A percentile compares a stretch with the other conserved stretches of the same genome.
Conservation (phyloP, 2,113 vertebrate species). For the Entomyzon cyanotis region DNA sequence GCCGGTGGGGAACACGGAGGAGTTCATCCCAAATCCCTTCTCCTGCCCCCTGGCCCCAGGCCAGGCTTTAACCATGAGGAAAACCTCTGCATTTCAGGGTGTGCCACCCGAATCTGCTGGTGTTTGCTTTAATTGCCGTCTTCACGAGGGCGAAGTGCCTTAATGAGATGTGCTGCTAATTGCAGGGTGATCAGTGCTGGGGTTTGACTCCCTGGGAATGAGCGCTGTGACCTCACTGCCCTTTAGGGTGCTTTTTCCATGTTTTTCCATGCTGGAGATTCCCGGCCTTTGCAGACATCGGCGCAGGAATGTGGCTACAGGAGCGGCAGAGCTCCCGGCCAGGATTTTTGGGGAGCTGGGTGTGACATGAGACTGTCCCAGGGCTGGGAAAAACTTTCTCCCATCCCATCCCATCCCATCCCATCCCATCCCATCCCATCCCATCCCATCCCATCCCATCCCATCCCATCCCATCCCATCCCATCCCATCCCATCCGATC, state of each 20-base stretch:
- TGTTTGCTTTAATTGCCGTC: neutral
- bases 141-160: neutral
- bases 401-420: neutral
- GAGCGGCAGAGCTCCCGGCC: neutral
- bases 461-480: neutral
- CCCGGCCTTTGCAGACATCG: neutral
- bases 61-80: neutral
- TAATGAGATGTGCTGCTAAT: neutral
- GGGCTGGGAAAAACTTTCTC: neutral
- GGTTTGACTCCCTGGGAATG: fast-evolving
- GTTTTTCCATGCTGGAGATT: neutral
- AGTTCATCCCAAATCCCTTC: neutral
- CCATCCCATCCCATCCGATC: no score
- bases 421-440: neutral
- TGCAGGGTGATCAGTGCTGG: neutral
- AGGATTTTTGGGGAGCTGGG: neutral
- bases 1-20: neutral
- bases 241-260: fast-evolving
- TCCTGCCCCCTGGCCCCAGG: neutral
- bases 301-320: neutral
- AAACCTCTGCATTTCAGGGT: neutral
- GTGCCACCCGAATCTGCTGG: neutral
- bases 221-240: fast-evolving
- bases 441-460: no score
- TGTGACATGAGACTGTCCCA: fast-evolving